phyloP scores from a whole-genome alignment of 2,113 vertebrate genomes.

The Aphyosemion australe region DNA sequence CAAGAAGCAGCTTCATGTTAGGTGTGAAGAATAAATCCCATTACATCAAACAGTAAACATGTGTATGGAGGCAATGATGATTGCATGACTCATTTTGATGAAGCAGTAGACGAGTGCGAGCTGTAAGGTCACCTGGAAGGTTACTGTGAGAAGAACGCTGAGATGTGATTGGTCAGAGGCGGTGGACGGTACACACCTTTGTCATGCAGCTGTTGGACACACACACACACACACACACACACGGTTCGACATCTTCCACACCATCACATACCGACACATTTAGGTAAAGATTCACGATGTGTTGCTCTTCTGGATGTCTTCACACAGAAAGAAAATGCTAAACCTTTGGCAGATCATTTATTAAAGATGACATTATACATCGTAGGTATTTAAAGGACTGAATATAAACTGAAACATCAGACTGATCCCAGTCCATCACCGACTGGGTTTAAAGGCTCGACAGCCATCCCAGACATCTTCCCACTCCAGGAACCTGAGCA shows the following conservation, averaged over 20 bases:
- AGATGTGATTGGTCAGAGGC: conserved; percentile 42
- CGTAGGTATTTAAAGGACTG: conserved; percentile 7
- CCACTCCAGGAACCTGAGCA: conserved; percentile 50
- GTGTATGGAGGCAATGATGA: conserved; percentile 32
- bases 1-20: background rate
- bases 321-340: conserved; percentile 11
- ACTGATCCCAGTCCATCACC: conserved; percentile 52
- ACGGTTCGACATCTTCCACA: conserved; percentile 10
- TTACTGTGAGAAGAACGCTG: conserved; percentile 32
- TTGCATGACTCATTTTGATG: conserved; percentile 40
- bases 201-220: conserved; percentile 55
- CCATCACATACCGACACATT: background rate
- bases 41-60: conserved; percentile 35
- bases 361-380: conserved; percentile 17
- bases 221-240: conserved; percentile 28
- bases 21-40: conserved; percentile 36
- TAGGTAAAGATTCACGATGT: background rate
- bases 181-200: conserved; percentile 35
- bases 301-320: conserved; percentile 2
- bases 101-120: conserved; percentile 46
- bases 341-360: conserved; percentile 18
- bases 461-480: conserved; percentile 54
- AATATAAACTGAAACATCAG: conserved; percentile 59
- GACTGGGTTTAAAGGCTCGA: conserved; percentile 32
- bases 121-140: conserved; percentile 34